Evolutionary conservation across 2,113 vertebrate genomes (phyloP), one percentile per base, ranked within the genome.

Genomic region (Zonotrichia leucophrys): DNA sequence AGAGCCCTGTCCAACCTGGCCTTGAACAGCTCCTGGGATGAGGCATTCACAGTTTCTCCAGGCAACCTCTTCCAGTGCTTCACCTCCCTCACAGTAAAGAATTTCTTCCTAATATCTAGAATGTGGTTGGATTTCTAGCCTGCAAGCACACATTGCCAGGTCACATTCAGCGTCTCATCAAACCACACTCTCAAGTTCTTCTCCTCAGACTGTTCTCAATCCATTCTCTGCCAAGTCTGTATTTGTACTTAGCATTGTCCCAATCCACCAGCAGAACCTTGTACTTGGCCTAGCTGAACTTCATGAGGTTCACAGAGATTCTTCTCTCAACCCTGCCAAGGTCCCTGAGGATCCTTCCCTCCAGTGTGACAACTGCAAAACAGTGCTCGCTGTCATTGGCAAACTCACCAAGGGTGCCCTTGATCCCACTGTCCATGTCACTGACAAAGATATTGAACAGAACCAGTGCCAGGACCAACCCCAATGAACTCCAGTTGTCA

Each of bases 391-490:
- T 27, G 52, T 50, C 52, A 50, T 1, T 3, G 7, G 18, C 50
- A 58, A 42, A 44, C 50, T 13, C 7, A 18, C 22, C 1, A 2
- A 42, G 14, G 35, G 35, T 15, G 31, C 31, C 25, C 49, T 42
- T 9, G 42, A 49, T 56, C 9, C 50, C 58, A 22, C 25, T 25
- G 24, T 18, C 31, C 3, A 0, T 42, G 58, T 42, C 75, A 56
- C 42, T 49, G 50, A 73, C 31, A 49, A 55, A 55, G 49, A 42
- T 1, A 3, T 3, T 27, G 21, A 50, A 27, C 50, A 50, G 25
- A 10, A 16, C 6, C 0, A 0, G 5, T 31, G 25, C 42, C 41
- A 18, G 12, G 4, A 37, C 31, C 35, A 41, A 3, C 4, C 30
- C 20, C 17, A 37, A 41, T 49, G 30, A 77, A 31, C 42, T 35